Evolutionary conservation across 2,888 invertebrate genomes (phyloP).

Genomic region (Lydus trimaculatus): DNA sequence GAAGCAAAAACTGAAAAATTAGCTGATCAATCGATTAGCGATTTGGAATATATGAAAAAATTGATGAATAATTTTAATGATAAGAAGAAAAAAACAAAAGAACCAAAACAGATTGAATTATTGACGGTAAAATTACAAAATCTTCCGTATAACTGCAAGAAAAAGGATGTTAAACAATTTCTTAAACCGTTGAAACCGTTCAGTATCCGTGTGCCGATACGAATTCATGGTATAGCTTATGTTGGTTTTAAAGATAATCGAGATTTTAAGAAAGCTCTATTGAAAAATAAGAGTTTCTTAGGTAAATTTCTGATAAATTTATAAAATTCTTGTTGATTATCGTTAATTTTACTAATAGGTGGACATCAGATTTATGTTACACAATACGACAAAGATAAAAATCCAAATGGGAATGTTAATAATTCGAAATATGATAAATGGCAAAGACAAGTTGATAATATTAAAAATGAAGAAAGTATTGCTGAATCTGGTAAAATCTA

Average conservation of each 20-base stretch:
- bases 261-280: conserved; percentile 79
- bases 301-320: conserved; percentile 61
- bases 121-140: conserved; percentile 75
- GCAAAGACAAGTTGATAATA: conserved; percentile 68
- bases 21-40: conserved; percentile 77
- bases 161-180: conserved; percentile 85
- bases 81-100: conserved; percentile 52
- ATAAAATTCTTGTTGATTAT: conserved; percentile 14
- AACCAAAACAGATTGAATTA: conserved; percentile 57
- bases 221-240: conserved; percentile 85
- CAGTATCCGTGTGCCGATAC: conserved; percentile 80
- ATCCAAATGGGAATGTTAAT: conserved; percentile 51
- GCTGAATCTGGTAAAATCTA: conserved; percentile 93
- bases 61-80: conserved; percentile 64
- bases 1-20: conserved; percentile 63
- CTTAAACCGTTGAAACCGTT: conserved; percentile 81
- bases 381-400: conserved; percentile 62
- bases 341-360: conserved; percentile 55
- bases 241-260: conserved; percentile 88
- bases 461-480: conserved; percentile 78
- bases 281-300: conserved; percentile 86
- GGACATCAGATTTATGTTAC: conserved; percentile 70
- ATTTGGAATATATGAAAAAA: conserved; percentile 78
- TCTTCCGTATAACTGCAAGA: conserved; percentile 79
- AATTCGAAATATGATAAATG: conserved; percentile 62